These are phyloP conservation scores for Drosophila ficusphila DNA, from an alignment of 1,140 invertebrate genomes.

Conservation along the genomic window DNA sequence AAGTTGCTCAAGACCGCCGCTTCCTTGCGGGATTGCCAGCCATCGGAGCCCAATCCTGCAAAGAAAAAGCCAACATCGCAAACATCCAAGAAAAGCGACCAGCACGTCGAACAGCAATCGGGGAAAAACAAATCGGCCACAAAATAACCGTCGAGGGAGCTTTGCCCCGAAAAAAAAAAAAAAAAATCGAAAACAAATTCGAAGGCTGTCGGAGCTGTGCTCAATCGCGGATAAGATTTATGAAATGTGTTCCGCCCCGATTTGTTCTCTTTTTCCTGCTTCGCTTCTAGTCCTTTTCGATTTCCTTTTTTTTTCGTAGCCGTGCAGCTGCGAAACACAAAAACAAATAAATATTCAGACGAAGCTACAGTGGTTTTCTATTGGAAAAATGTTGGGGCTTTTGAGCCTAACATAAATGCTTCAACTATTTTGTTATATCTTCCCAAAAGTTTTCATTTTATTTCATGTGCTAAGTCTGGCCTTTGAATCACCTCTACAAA, in stretches of 20 bases:
- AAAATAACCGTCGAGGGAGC: slow-evolving; percentile 21
- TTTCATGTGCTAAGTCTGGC: no score
- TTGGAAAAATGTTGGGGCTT: no score
- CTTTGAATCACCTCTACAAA: no score
- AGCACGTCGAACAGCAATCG: slow-evolving; percentile 6
- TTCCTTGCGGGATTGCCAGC: background rate
- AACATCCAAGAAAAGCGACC: slow-evolving; percentile 1
- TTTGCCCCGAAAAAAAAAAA: slow-evolving; percentile 43
- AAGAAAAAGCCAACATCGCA: background rate
- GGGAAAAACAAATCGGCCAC: slow-evolving; percentile 1
- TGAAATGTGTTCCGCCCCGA: slow-evolving; percentile 68
- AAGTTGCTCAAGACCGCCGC: background rate
- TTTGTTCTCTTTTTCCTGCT: slow-evolving; percentile 34
- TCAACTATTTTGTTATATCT: no score
- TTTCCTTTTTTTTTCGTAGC: slow-evolving; percentile 42
- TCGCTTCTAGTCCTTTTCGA: slow-evolving; percentile 4
- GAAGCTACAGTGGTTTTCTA: slow-evolving; percentile 36
- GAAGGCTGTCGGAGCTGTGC: slow-evolving; percentile 54
- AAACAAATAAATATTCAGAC: slow-evolving; percentile 64
- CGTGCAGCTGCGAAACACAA: slow-evolving; percentile 39
- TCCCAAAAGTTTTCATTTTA: no score
- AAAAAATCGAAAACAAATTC: slow-evolving; percentile 66
- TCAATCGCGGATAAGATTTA: slow-evolving; percentile 74
- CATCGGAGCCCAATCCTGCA: background rate
- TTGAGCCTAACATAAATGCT: no score